Percentiles rank a stretch among this genome's conserved stretches.
Conservation (phyloP, 2,888 invertebrate species). For the Helobdella robusta region DNA sequence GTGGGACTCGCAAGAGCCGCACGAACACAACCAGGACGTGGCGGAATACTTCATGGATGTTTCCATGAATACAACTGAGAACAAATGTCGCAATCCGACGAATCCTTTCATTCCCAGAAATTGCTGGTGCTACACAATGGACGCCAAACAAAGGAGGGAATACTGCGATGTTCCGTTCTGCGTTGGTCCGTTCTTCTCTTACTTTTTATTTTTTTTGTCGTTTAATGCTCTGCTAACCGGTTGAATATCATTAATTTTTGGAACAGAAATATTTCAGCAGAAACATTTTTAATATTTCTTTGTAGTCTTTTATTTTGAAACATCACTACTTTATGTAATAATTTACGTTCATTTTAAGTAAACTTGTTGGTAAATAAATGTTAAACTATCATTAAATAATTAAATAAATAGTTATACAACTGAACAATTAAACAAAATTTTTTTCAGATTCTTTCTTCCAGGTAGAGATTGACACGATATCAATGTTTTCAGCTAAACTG, state of each 20-base stretch:
- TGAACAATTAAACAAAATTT: too few species aligned
- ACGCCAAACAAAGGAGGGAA: slow-evolving; percentile 23
- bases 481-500: background rate
- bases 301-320: too few species aligned
- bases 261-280: too few species aligned
- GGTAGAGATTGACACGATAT: background rate
- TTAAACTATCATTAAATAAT: too few species aligned
- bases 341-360: too few species aligned
- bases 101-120: slow-evolving; percentile 25
- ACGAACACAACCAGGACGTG: slow-evolving; percentile 21
- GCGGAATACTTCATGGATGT: slow-evolving; percentile 23
- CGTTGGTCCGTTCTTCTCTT: slow-evolving; percentile 4
- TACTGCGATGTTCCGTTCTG: slow-evolving; percentile 27
- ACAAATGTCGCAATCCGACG: slow-evolving; percentile 26
- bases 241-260: too few species aligned
- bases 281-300: too few species aligned
- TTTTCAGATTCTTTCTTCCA: slow-evolving; percentile 6
- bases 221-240: too few species aligned
- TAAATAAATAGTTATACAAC: too few species aligned
- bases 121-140: slow-evolving; percentile 27
- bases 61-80: slow-evolving; percentile 2
- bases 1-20: slow-evolving; percentile 24
- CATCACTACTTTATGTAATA: too few species aligned
- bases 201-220: background rate
- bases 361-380: too few species aligned